A percentile compares a stretch with the other conserved stretches of the same genome.
These are phyloP conservation scores for Hyla sarda DNA, from an alignment of 2,113 vertebrate genomes.

Conservation along the genomic window DNA sequence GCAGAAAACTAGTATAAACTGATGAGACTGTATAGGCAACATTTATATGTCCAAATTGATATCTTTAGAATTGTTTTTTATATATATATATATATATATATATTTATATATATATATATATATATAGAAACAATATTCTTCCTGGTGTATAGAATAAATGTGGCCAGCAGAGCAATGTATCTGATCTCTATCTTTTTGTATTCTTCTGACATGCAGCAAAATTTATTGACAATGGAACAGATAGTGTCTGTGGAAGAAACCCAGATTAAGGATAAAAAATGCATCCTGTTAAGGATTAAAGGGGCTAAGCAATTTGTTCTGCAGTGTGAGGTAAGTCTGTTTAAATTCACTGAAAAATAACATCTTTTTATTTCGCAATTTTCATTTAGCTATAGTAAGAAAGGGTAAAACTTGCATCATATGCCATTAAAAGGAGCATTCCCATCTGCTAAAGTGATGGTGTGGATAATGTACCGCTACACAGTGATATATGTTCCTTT, in stretches of 20 bases:
- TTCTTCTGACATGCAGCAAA: conserved; percentile 82
- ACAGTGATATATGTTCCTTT: no score
- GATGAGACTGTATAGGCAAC: background rate
- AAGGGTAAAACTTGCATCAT: no score
- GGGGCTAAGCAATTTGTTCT: conserved; percentile 97
- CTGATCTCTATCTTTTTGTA: background rate
- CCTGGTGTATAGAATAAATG: background rate
- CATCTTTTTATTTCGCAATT: no score
- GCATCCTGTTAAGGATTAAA: conserved; percentile 95
- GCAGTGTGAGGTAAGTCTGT: conserved; percentile 89
- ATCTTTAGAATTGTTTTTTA: no score
- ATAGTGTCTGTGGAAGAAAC: conserved; percentile 95
- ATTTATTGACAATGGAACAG: conserved; percentile 97
- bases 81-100: no score
- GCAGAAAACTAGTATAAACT: background rate
- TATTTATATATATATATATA: no score
- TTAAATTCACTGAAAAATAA: background rate
- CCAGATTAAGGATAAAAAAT: conserved; percentile 97
- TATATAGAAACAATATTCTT: background rate
- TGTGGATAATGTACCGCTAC: no score
- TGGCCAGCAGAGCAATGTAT: background rate
- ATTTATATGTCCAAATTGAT: background rate
- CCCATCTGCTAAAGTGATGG: no score
- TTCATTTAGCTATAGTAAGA: no score
- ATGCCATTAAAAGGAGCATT: no score